These are phyloP conservation scores for Mythimna lalbum DNA, from an alignment of 2,888 invertebrate species.

Conservation along the genomic window DNA sequence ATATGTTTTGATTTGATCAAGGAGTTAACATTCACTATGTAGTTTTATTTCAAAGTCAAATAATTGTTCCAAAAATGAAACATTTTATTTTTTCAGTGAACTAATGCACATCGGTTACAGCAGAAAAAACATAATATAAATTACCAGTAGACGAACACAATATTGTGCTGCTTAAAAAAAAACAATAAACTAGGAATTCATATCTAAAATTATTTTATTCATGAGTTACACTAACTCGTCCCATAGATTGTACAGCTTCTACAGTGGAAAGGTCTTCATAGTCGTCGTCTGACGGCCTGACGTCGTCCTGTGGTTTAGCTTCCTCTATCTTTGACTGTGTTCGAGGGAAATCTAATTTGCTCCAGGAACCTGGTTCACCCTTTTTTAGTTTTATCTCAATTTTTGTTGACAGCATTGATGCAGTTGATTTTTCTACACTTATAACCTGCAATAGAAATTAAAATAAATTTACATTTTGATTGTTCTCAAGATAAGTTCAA, in stretches of 20 bases:
- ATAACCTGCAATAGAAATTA: conserved; percentile 92
- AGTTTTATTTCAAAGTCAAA: conserved; percentile 56
- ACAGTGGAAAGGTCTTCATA: conserved; percentile 94
- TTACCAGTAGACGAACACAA: conserved; percentile 6
- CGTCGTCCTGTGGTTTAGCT: conserved; percentile 60
- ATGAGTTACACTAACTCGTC: conserved; percentile 83
- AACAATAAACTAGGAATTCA: conserved; percentile 20
- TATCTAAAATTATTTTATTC: conserved; percentile 49
- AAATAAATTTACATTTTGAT: neutral
- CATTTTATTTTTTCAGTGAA: conserved; percentile 63
- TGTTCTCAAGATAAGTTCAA: neutral
- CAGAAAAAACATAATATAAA: conserved; percentile 14
- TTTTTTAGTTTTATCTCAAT: conserved; percentile 98
- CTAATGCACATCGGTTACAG: conserved; percentile 53
- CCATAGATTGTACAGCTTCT: conserved; percentile 84
- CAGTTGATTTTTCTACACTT: conserved; percentile 93
- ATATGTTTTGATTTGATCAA: conserved; percentile 68
- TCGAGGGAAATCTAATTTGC: conserved; percentile 93
- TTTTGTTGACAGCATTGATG: conserved; percentile 96
- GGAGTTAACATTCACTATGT: conserved; percentile 45
- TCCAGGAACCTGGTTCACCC: conserved; percentile 96
- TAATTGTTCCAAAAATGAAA: conserved; percentile 55
- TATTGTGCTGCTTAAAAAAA: conserved; percentile 35
- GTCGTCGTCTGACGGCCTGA: conserved; percentile 86
- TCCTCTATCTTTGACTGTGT: conserved; percentile 70